Percentiles rank a stretch among this genome's conserved stretches.
Evolutionary conservation across 1,140 invertebrate species (phyloP).

Genomic region (Sinella curviseta): DNA sequence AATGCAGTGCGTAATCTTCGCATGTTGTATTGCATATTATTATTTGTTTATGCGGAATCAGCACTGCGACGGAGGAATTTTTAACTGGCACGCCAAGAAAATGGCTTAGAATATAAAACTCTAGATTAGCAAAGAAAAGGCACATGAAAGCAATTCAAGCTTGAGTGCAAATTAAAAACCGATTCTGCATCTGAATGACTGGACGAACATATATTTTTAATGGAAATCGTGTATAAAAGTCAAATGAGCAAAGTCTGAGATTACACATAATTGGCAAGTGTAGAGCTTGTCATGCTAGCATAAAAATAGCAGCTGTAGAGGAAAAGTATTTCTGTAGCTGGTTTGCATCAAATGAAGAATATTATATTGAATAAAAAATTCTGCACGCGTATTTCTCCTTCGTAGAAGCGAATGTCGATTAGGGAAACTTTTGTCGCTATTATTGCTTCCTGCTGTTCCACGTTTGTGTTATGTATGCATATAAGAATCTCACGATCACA

Average conservation of each 20-base stretch:
- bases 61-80: too few species aligned
- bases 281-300: constrained; percentile 11
- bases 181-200: background rate
- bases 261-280: constrained; percentile 6
- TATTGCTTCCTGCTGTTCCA: too few species aligned
- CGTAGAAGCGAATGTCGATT: background rate
- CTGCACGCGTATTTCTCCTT: background rate
- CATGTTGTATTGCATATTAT: too few species aligned
- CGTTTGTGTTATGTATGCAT: too few species aligned
- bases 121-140: background rate
- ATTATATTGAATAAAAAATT: background rate
- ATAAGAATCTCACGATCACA: too few species aligned
- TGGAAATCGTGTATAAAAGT: constrained; percentile 12
- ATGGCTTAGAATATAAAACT: background rate
- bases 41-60: too few species aligned
- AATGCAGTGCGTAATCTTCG: too few species aligned
- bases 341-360: too few species aligned
- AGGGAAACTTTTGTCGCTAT: background rate
- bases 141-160: background rate
- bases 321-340: too few species aligned
- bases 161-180: background rate
- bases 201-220: constrained; percentile 8
- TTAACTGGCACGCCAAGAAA: background rate
- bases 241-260: background rate
- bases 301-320: too few species aligned